Evolutionary conservation across 2,888 invertebrate species (phyloP), one percentile per base, ranked within the genome.

Genomic region (Villa cingulata): DNA sequence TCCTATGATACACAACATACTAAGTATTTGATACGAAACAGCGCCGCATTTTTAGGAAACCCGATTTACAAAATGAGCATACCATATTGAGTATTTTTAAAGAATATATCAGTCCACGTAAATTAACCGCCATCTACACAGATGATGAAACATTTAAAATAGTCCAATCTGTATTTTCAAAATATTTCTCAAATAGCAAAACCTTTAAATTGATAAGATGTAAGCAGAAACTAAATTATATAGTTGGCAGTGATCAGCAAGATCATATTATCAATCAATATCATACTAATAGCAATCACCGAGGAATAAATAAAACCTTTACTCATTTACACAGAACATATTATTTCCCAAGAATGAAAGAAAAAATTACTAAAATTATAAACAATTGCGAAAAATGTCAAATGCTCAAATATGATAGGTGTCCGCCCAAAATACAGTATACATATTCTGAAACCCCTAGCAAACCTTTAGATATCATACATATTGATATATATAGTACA

Each of bases 131-230:
- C 12, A 34, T 51, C 27, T 43, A 16, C 20, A 36, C 45, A 39
- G 41, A 45, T n/a, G 46, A 51, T 2, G 37, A 48, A 2, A 44
- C 38, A 2, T 49, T 51, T 38, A 49, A 10, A 36, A 32, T 37
- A n/a, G 20, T 51, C 15, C 47, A 51, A 39, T 32, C 17, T 2
- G 41, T 48, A n/a, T 40, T 40, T 39, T 37, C 43, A 2, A 42
- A 48, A 39, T 45, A 23, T 17, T 48, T 45, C 38, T 50, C 47
- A n/a, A 32, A 29, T 29, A 50, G 36, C n/a, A 43, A 42, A 41
- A 19, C 20, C 14, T 45, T 45, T 27, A 46, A 44, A 42, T 16
- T 53, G 14, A 20, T 43, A 2, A 29, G 43, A n/a, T 36, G 43
- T 34, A 43, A 18, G 3, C 20, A 34, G 36, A 7, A 20, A 19